phyloP scores from a whole-genome alignment of 2,113 vertebrate genomes.

The Paralichthys olivaceus region DNA sequence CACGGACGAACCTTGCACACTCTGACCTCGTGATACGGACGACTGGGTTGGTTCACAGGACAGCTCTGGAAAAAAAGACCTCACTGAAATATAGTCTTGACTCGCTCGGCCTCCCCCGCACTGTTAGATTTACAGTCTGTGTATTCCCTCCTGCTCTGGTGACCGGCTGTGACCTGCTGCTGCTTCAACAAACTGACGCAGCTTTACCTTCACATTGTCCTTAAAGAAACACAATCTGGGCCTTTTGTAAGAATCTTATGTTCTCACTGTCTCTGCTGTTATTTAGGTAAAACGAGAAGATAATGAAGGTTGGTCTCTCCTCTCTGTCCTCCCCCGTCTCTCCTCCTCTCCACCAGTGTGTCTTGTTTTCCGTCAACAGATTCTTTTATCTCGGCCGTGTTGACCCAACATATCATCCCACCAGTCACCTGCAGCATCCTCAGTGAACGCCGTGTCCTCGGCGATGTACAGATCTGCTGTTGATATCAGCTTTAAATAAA shows the following conservation, averaged over 20 bases:
- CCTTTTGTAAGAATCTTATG: too few relatives aligned
- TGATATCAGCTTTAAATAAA: not conserved
- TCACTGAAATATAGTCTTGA: slow-evolving; percentile 17
- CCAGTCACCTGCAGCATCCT: not conserved
- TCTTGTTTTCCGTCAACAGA: slow-evolving; percentile 48
- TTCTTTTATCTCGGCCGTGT: slow-evolving; percentile 5
- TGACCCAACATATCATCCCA: slow-evolving; percentile 28
- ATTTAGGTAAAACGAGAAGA: not conserved
- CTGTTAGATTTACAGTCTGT: slow-evolving; percentile 55
- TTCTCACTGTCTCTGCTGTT: too few relatives aligned
- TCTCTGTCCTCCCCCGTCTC: not conserved
- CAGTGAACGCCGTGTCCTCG: not conserved
- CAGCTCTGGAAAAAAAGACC: not conserved
- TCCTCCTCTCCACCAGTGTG: slow-evolving; percentile 6
- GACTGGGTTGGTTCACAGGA: slow-evolving; percentile 4
- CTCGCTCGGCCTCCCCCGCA: slow-evolving; percentile 1
- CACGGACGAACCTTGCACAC: not conserved
- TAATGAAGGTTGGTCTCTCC: too few relatives aligned
- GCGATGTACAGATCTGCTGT: not conserved
- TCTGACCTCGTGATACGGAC: not conserved
- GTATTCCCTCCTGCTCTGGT: slow-evolving; percentile 9
- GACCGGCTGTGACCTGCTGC: not conserved
- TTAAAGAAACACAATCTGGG: not conserved
- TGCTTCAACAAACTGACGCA: not conserved
- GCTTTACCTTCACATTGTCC: not conserved